Percentiles rank a stretch among this genome's conserved stretches.
Conservation (phyloP, 2,888 invertebrate species). For the Synergus japonicus region DNA sequence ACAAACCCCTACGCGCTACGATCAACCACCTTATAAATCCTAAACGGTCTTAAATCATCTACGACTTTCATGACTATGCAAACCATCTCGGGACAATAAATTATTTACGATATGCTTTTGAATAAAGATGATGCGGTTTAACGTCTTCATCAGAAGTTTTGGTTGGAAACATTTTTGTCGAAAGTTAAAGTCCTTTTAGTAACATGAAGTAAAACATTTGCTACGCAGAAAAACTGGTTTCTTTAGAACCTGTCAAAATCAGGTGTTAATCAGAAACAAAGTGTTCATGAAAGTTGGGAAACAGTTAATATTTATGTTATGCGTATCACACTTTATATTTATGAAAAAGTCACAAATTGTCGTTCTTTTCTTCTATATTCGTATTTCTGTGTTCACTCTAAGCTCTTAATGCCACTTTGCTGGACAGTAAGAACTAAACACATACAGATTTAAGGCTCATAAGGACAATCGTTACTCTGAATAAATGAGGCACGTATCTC, state of each 20-base stretch:
- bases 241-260: too few relatives aligned
- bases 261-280: too few relatives aligned
- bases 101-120: not conserved
- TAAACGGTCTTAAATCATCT: not conserved
- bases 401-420: not conserved
- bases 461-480: not conserved
- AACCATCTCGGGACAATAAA: not conserved
- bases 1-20: not conserved
- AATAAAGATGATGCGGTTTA: too few relatives aligned
- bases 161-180: not conserved
- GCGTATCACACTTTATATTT: too few relatives aligned
- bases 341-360: too few relatives aligned
- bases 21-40: conserved; percentile 7
- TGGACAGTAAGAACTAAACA: not conserved
- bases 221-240: too few relatives aligned
- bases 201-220: too few relatives aligned
- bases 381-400: not conserved
- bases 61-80: not conserved
- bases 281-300: too few relatives aligned
- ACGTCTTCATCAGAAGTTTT: too few relatives aligned
- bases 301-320: too few relatives aligned
- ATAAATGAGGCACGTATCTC: not conserved
- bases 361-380: too few relatives aligned
- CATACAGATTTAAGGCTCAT: conserved; percentile 14
- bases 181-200: not conserved